Conservation (phyloP, 2,888 invertebrate species). For the Polia nebulosa region DNA sequence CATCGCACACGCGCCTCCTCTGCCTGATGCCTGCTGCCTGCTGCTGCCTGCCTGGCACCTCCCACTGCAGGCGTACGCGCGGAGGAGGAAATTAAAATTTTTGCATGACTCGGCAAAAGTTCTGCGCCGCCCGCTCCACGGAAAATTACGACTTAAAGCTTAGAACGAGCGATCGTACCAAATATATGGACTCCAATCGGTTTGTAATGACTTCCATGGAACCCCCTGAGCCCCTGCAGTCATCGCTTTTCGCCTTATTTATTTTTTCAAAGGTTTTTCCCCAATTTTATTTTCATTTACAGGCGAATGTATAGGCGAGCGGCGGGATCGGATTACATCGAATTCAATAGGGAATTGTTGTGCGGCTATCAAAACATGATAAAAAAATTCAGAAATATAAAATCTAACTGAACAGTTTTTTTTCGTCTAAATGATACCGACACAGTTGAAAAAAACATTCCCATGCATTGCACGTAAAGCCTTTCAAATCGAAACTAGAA, state of each 20-base stretch:
- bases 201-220: slow-evolving; percentile 55
- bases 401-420: slow-evolving; percentile 23
- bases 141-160: slow-evolving; percentile 59
- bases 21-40: background rate
- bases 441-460: slow-evolving; percentile 28
- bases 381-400: slow-evolving; percentile 15
- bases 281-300: slow-evolving; percentile 57
- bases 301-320: slow-evolving; percentile 3
- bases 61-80: slow-evolving; percentile 30
- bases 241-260: slow-evolving; percentile 58
- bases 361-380: slow-evolving; percentile 4
- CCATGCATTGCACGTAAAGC: slow-evolving; percentile 45
- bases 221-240: slow-evolving; percentile 52
- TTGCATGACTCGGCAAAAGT: slow-evolving; percentile 62
- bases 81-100: slow-evolving; percentile 64
- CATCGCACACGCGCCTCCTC: slow-evolving; percentile 47
- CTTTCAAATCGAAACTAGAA: slow-evolving; percentile 35
- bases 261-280: slow-evolving; percentile 53
- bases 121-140: slow-evolving; percentile 27
- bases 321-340: slow-evolving; percentile 26
- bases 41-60: background rate
- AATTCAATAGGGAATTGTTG: slow-evolving; percentile 23
- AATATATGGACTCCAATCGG: slow-evolving; percentile 50
- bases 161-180: slow-evolving; percentile 39
- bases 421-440: slow-evolving; percentile 20